These are phyloP conservation scores for Oncorhynchus gorbuscha DNA, from an alignment of 2,113 vertebrate species.

Conservation along the genomic window DNA sequence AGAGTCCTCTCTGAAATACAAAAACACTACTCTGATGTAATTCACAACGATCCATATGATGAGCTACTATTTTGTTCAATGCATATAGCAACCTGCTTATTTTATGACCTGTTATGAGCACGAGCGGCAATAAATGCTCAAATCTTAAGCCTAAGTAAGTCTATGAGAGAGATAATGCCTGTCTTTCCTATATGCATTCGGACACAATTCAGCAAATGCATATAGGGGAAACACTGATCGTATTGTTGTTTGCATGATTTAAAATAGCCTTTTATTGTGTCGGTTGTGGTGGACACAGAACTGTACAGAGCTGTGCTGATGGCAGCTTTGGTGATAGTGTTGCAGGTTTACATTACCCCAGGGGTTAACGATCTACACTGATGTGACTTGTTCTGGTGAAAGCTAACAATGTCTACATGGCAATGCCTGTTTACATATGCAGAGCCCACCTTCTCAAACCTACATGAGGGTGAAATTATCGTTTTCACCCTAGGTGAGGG, in stretches of 20 bases:
- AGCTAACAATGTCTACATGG: constrained; percentile 19
- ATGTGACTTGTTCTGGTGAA: constrained; percentile 22
- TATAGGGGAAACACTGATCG: too few relatives aligned
- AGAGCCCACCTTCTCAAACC: constrained; percentile 31
- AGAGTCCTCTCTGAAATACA: not conserved
- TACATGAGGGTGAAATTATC: constrained; percentile 49
- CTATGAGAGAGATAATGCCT: too few relatives aligned
- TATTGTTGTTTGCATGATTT: not conserved
- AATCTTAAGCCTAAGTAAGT: too few relatives aligned
- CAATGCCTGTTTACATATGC: constrained; percentile 44
- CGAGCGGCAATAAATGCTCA: not conserved
- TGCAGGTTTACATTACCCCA: constrained; percentile 6
- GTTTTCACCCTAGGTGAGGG: constrained; percentile 23
- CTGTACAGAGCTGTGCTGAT: not conserved
- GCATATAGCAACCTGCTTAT: not conserved
- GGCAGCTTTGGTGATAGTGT: constrained; percentile 9
- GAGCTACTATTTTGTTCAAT: not conserved
- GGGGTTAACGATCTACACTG: constrained; percentile 52
- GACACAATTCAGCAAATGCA: too few relatives aligned
- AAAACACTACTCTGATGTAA: not conserved
- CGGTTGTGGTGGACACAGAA: too few relatives aligned
- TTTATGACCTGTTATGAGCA: not conserved
- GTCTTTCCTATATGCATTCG: too few relatives aligned
- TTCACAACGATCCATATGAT: not conserved
- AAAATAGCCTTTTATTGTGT: not conserved